Base-by-base conservation (phyloP, 2,797 vertebrate species). In the Eulemur albifrons region DNA sequence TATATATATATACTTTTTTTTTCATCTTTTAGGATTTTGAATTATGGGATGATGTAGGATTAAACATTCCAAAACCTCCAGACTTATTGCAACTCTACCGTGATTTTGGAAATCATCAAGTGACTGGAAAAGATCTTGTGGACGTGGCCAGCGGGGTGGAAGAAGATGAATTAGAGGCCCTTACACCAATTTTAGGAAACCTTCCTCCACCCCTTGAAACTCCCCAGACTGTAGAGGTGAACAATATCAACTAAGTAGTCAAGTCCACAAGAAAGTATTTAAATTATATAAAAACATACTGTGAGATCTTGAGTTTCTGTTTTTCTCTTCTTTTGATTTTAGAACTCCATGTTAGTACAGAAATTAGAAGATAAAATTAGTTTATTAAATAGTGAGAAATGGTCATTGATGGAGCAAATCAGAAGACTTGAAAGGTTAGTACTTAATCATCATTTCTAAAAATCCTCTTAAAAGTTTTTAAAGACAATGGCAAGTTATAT, bases 31-130 rank as follows among this genome's bases (percentile, higher is more conserved):
- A 99, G 99, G 99, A 99, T 99, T 99, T 99, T 98, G 99, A 99
- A 98, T 98, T 99, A 96, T 99, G 99, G 99, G 99, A 99, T 97
- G 99, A 99, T 82, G 99, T 99, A 84, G 99, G 99, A 77, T 98
- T 99, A 97, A 99, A 99, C 98, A 99, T 99, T 98, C 99, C 99
- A 12, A 99, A 99, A 97, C 99, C 99, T 67, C 99, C 99, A 63
- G 99, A 99, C 97, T 98, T 99, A 89, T 79, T 99, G 27, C 99
- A 99, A 95, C 99, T 99, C 75, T 99, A 99, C 97, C 99, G 99
- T 97, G 99, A 99, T 98, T 99, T 99, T 88, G 99, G 99, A 92
- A 99, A 99, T 95, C 98, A 99, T 90, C 99, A 98, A 3, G 94
- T 98, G 52, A 97, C 99, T 25, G 97, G 98, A 0, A 99, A 99